Base-by-base conservation (phyloP, 1,140 invertebrate species). In the roundworm (Caenorhabditis elegans) region DNA sequence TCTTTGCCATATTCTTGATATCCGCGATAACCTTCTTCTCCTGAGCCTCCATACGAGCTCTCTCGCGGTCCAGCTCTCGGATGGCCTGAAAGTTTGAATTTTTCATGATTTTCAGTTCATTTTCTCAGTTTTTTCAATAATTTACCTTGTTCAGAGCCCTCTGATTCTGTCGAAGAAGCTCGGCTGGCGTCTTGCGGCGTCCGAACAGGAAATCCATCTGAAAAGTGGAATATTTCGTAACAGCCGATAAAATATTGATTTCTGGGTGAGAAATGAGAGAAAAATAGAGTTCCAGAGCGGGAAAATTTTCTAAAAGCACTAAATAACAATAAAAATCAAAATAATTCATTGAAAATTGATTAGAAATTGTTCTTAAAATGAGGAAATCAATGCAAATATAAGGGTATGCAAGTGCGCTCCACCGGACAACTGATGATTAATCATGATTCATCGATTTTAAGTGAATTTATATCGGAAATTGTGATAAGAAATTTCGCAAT, bases 1-100 rank as follows among this genome's bases (percentile, higher is more conserved):
- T 95, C 90, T 99, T 99, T 2, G 97, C 97, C 92, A 98, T 94
- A 92, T 98, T 98, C 90, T 99, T 99, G 82, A 99, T 99, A 90
- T 99, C 97, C 4, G 93, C 93, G 83, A 99, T 99, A 48, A 98
- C 94, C 91, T 99, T 99, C 90, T 99, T 98, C 90, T 99, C 97
- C 89, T 98, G 96, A 85, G 96, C 95, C 90, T 99, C 97, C 95
- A 99, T 98, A 89, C 95, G 94, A 89, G 15, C 19, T 24, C 80
- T 78, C 31, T 83, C 82, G 3, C 82, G 92, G 48, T 89, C 88
- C 83, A 89, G 60, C 31, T 89, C 97, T 60, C 97, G 92, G 94
- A 99, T 98, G 3, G 97, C 97, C 60, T 70, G 60, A 31, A 39
- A 70, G n/a, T 22, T 15, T 43, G 1, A n/a, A 70, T 22, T 39